Evolutionary conservation across 2,797 vertebrate genomes (phyloP).

Genomic region (Chromobotia macracanthus): DNA sequence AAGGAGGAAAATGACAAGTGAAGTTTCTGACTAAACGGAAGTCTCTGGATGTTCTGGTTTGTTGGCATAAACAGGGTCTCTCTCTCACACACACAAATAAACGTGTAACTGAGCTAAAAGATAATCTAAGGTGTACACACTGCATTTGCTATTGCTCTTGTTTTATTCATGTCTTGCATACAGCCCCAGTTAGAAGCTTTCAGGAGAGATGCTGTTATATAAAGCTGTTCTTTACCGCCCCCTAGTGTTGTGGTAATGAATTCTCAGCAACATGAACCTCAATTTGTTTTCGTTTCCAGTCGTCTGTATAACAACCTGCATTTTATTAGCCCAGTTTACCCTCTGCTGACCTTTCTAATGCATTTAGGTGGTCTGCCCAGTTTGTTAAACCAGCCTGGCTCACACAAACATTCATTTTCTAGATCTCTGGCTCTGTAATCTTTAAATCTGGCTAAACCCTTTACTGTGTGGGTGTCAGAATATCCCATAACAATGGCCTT

Average conservation of each 20-base stretch:
- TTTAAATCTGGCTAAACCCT: not conserved
- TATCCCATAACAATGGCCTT: not conserved
- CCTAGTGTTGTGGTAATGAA: constrained; percentile 45
- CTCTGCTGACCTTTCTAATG: not conserved
- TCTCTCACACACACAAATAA: not conserved
- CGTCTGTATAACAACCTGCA: not conserved
- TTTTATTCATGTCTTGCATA: not conserved
- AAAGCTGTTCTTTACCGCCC: constrained; percentile 37
- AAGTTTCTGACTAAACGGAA: not conserved
- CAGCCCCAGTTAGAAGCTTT: not conserved
- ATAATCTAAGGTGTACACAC: not conserved
- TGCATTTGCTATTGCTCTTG: not conserved
- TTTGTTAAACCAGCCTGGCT: not conserved
- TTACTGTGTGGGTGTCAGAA: constrained; percentile 13
- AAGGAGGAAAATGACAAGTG: not conserved
- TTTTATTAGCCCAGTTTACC: constrained; percentile 11
- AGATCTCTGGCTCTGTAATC: not conserved
- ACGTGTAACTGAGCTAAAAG: not conserved
- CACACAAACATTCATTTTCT: not conserved
- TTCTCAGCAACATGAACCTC: not conserved
- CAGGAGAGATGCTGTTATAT: not conserved
- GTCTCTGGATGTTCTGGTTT: not conserved
- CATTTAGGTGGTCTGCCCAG: not conserved
- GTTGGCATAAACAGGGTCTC: not conserved
- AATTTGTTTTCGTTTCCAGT: constrained; percentile 1